Base-by-base conservation (phyloP, 2,113 vertebrate species). In the Eolophus roseicapilla region DNA sequence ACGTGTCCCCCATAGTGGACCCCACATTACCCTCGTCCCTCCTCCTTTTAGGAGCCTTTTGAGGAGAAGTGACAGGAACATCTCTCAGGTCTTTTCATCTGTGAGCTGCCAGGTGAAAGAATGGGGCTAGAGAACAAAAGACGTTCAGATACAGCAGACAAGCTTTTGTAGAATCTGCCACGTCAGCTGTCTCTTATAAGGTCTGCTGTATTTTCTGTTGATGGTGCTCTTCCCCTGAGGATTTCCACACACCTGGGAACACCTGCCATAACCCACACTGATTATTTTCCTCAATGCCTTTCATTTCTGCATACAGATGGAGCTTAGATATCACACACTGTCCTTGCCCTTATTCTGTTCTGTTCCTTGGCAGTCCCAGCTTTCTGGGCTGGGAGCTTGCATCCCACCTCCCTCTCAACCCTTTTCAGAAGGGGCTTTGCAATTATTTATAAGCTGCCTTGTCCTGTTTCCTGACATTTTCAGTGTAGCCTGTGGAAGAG, bases 51-150 rank as follows among this genome's bases (percentile, higher is more conserved):
- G 92, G 69, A 96, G 80, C 62, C 95, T 96, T 96, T 96, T 94
- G 95, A 96, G 95, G 83, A 95, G 84, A 91, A 92, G 77, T 96
- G 92, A 95, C 86, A 96, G 83, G 77, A 92, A 90, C 80, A 84
- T 93, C 76, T 93, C 93, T 94, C 88, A 53, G 57, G 86, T 88
- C 93, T 89, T 96, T 96, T 96, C 90, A 96, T 96, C 93, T 96
- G 65, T 65, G 88, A 95, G 88, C 93, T 97, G 95, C 93, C 93
- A 95, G 95, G 96, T 97, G 93, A 97, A 96, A 97, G 95, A 95
- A 96, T 94, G 81, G 80, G 88, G 90, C 86, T 95, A 87, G 93
- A 79, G 92, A 97, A 96, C 95, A 97, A 96, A 97, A 95, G 95
- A 87, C 52, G 2, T 89, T 95, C 86, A 91, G 95, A 95, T 96